phyloP scores from a whole-genome alignment of 2,888 invertebrate genomes.

The Scrobipalpa atriplicella region DNA sequence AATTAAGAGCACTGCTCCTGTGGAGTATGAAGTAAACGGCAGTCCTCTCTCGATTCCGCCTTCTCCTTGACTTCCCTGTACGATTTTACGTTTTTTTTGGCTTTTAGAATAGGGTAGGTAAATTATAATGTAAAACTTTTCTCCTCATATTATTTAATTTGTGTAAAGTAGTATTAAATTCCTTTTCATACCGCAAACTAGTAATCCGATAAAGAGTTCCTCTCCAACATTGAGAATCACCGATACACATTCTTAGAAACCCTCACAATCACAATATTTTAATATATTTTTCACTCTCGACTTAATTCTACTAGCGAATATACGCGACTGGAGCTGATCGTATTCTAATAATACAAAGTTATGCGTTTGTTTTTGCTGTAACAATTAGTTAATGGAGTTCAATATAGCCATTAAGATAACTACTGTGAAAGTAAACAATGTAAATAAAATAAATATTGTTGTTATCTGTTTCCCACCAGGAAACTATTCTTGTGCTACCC shows the following conservation, averaged over 20 bases:
- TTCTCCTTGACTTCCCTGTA: no score
- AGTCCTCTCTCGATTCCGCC: no score
- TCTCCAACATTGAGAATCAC: neutral
- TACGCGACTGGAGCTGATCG: neutral
- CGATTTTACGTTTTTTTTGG: no score
- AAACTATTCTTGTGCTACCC: neutral
- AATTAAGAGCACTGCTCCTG: no score
- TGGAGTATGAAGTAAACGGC: no score
- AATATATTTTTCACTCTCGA: neutral
- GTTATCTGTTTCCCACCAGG: slow-evolving; percentile 8
- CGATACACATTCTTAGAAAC: neutral
- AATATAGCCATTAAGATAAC: slow-evolving; percentile 13
- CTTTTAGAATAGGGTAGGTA: no score
- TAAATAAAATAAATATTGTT: slow-evolving; percentile 19
- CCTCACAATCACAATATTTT: neutral
- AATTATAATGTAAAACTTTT: no score
- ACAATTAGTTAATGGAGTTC: slow-evolving; percentile 13
- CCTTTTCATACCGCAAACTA: neutral
- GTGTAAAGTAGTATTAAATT: neutral
- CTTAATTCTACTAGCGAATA: slow-evolving; percentile 4
- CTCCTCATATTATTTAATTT: no score
- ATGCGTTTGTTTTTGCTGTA: slow-evolving; percentile 12
- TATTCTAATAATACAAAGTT: slow-evolving; percentile 8
- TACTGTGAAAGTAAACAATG: neutral
- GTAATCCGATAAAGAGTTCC: slow-evolving; percentile 10